These are phyloP conservation scores for Neotragus moschatus DNA, from an alignment of 2,113 vertebrate genomes.

Conservation along the genomic window DNA sequence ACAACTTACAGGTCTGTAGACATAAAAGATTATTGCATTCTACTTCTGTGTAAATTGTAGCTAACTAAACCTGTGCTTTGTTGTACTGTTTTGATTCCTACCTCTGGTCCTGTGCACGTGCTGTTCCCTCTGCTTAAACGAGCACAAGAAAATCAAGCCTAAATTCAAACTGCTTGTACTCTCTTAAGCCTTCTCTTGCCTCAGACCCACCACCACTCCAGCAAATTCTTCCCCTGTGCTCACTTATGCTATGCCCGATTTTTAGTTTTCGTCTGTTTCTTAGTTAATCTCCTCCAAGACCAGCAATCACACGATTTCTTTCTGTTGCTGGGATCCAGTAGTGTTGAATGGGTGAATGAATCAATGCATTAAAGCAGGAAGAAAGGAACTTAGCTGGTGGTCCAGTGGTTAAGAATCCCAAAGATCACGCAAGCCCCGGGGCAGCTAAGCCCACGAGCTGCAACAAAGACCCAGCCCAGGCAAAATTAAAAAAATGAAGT, in stretches of 20 bases:
- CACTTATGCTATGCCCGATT: not conserved
- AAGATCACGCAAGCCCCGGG: not conserved
- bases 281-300: not conserved
- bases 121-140: not conserved
- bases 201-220: not conserved
- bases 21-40: not conserved
- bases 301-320: not conserved
- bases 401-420: not conserved
- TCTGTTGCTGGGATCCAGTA: not conserved
- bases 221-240: not conserved
- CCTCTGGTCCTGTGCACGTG: not conserved
- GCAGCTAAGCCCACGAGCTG: not conserved
- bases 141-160: not conserved
- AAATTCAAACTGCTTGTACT: not conserved
- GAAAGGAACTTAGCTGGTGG: not conserved
- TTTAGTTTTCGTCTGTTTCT: not conserved
- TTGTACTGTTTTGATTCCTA: not conserved
- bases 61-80: not conserved
- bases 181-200: not conserved
- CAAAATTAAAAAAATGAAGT: not conserved
- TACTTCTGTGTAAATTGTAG: not conserved
- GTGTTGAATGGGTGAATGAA: not conserved
- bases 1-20: not conserved
- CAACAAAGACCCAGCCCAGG: not conserved
- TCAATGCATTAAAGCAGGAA: not conserved